Conservation (phyloP, 2,888 invertebrate genomes). For the Parnassius mnemosyne region DNA sequence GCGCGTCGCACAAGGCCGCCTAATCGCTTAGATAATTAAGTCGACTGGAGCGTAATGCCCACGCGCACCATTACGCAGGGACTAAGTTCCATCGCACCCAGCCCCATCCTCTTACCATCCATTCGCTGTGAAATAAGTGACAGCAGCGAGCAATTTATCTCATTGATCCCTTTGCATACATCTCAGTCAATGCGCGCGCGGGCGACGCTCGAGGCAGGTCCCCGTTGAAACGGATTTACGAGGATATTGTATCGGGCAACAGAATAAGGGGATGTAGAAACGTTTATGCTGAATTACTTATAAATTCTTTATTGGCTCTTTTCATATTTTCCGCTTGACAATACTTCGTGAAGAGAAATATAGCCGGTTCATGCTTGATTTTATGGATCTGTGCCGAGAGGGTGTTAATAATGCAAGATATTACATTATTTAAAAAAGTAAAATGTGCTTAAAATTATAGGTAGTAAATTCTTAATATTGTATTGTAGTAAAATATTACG, state of each 20-base stretch:
- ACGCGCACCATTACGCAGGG: conserved; percentile 61
- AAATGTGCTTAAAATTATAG: no score
- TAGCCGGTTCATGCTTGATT: neutral
- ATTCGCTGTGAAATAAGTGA: conserved; percentile 63
- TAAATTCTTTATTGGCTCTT: conserved; percentile 45
- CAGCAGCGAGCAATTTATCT: conserved; percentile 68
- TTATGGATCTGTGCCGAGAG: conserved; percentile 1
- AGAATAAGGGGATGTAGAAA: conserved; percentile 32
- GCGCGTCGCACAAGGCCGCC: conserved; percentile 15
- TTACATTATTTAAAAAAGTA: no score
- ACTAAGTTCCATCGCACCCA: conserved; percentile 34
- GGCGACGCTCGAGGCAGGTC: conserved; percentile 36
- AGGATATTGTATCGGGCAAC: conserved; percentile 46
- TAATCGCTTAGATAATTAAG: conserved; percentile 26
- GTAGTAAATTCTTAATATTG: no score
- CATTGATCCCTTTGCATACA: conserved; percentile 75
- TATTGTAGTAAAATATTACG: no score
- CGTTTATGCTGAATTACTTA: conserved; percentile 55
- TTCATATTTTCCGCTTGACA: conserved; percentile 40
- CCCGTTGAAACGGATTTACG: conserved; percentile 57
- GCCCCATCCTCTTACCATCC: conserved; percentile 36
- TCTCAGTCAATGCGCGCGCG: conserved; percentile 66
- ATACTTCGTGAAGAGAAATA: conserved; percentile 6
- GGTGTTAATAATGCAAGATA: conserved; percentile 2
- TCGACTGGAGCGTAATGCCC: conserved; percentile 53